A percentile compares a stretch with the other conserved stretches of the same genome.
phyloP scores from a whole-genome alignment of 2,797 vertebrate genomes.

The Cuniculus paca region DNA sequence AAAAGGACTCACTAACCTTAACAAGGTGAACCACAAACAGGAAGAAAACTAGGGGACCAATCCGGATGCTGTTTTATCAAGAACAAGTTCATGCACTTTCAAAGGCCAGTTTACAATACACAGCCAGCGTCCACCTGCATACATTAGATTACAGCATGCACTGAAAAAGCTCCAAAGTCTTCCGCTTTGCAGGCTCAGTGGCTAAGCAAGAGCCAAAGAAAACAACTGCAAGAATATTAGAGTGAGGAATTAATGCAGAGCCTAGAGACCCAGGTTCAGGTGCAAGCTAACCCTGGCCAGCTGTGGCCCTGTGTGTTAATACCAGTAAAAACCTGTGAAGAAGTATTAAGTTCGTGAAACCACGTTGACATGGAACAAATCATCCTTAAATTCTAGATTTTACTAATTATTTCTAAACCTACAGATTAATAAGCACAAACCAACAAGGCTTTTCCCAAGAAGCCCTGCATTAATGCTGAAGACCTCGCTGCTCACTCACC shows the following conservation, averaged over 20 bases:
- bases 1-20: neutral
- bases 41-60: neutral
- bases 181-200: neutral
- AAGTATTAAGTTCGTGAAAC: neutral
- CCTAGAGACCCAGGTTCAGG: neutral
- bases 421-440: neutral
- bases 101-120: neutral
- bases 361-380: neutral
- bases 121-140: rapidly evolving
- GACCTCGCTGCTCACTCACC: rapidly evolving
- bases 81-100: neutral
- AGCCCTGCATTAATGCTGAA: neutral
- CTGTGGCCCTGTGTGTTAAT: neutral
- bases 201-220: neutral
- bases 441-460: neutral
- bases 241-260: neutral
- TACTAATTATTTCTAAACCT: neutral
- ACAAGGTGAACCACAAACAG: neutral
- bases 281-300: neutral
- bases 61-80: neutral
- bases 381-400: neutral
- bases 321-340: neutral
- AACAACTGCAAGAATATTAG: neutral
- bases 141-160: rapidly evolving
- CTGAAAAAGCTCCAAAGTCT: neutral